Evolutionary conservation across 2,113 vertebrate species (phyloP), one percentile per base, ranked within the genome.

Genomic region (Neotoma lepida): DNA sequence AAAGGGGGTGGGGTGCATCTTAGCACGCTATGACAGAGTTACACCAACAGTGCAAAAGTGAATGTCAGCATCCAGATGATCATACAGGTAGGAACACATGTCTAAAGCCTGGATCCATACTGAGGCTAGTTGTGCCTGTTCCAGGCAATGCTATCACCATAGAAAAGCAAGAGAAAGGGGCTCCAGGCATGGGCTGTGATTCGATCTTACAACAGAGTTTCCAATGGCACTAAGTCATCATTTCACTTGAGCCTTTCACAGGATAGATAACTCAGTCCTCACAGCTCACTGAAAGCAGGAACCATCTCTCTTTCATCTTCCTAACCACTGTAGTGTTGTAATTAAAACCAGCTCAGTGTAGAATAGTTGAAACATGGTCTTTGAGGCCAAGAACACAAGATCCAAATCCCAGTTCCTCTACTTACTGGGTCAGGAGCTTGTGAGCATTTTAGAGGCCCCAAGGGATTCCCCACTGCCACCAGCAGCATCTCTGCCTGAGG

Each of bases 401-500:
- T 63, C 88, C 87, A 94, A 84, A 87, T 73, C 35, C 58, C 77
- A 88, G 61, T 30, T 94, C 93, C 86, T 95, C 92, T 22, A 68
- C 14, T 91, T 85, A 44, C 61, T 89, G 28, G 35, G 49, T 56
- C 76, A 61, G 56, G 63, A 74, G 51, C 66, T 66, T 71, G 49
- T 68, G 51, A 86, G 33, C 39, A 88, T 82, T 81, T 95, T 66
- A 77, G 46, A 84, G 17, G 66, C 76, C 85, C 71, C 44, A 66
- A 66, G 61, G 30, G 39, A 84, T 30, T 77, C 70, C 26, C 33
- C 8, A 87, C 33, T 41, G 51, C 46, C 64, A 80, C n/a, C 2
- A 94, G 41, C 70, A 88, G 33, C 64, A 76, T 76, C 87, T 89
- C 92, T 89, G 58, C 39, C 49, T 61, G 12, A 54, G 39, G 46